These are phyloP conservation scores for Eupithecia centaureata DNA, from an alignment of 2,888 invertebrate genomes.

Conservation along the genomic window DNA sequence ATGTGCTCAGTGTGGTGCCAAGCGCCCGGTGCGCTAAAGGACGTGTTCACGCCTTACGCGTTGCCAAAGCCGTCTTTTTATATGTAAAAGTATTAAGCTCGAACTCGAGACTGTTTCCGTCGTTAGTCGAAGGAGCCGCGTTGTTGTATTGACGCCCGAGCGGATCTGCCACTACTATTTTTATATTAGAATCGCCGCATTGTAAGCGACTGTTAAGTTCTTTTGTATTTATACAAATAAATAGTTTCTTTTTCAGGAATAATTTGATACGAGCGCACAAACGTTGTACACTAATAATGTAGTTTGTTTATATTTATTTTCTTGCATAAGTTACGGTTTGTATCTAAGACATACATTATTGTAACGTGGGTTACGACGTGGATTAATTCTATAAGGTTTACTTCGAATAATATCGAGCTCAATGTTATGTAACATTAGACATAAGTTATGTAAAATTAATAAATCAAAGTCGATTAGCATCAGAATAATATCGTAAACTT, in stretches of 20 bases:
- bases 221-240: conserved; percentile 67
- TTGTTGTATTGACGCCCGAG: conserved; percentile 68
- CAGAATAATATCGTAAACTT: conserved; percentile 63
- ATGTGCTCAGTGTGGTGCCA: conserved; percentile 80
- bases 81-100: conserved; percentile 63
- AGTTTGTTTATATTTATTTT: conserved; percentile 64
- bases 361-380: conserved; percentile 47
- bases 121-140: conserved; percentile 67
- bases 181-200: conserved; percentile 75
- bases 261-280: conserved; percentile 80
- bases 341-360: conserved; percentile 52
- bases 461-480: conserved; percentile 73
- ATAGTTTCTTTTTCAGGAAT: conserved; percentile 68
- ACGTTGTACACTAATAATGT: conserved; percentile 74
- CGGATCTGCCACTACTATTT: conserved; percentile 75
- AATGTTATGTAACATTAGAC: conserved; percentile 61
- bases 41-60: conserved; percentile 70
- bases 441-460: conserved; percentile 72
- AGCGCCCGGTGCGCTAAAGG: conserved; percentile 73
- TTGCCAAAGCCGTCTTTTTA: conserved; percentile 80
- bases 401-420: conserved; percentile 82
- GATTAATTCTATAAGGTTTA: conserved; percentile 68
- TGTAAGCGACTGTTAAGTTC: conserved; percentile 60
- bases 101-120: conserved; percentile 75
- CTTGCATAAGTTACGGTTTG: conserved; percentile 61